Percentiles rank a stretch among this genome's conserved stretches.
These are phyloP conservation scores for Diploptera punctata DNA, from an alignment of 2,888 invertebrate species.

Conservation along the genomic window DNA sequence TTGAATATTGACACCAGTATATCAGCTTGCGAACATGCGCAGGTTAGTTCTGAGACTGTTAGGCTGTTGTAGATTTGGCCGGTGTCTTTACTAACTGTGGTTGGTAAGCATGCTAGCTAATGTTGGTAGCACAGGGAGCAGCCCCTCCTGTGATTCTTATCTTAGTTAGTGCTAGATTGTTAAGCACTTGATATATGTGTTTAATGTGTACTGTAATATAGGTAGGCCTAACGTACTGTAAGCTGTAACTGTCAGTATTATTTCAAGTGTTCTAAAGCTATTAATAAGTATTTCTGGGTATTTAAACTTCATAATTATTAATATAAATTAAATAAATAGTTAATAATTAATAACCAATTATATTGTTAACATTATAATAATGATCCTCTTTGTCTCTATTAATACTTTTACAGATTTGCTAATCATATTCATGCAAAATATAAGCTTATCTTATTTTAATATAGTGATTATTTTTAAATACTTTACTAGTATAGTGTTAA, in stretches of 20 bases:
- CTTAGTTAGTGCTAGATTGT: slow-evolving; percentile 36
- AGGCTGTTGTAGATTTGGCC: slow-evolving; percentile 32
- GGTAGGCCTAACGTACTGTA: too few species aligned
- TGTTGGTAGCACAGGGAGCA: slow-evolving; percentile 33
- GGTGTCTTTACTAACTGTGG: slow-evolving; percentile 36
- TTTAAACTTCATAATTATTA: too few species aligned
- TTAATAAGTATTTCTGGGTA: slow-evolving; percentile 21
- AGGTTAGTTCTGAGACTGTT: slow-evolving; percentile 30
- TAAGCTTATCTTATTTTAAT: too few species aligned
- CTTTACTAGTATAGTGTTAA: too few species aligned
- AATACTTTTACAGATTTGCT: too few species aligned
- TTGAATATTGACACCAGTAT: too few species aligned
- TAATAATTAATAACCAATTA: too few species aligned
- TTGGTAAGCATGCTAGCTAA: slow-evolving; percentile 35
- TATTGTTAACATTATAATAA: too few species aligned
- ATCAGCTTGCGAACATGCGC: slow-evolving; percentile 8
- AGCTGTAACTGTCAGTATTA: slow-evolving; percentile 16
- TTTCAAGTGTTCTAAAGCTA: slow-evolving; percentile 22
- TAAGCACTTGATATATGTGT: slow-evolving; percentile 21
- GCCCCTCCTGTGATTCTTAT: slow-evolving; percentile 32
- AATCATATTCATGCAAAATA: too few species aligned
- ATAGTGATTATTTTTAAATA: too few species aligned
- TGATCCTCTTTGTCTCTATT: too few species aligned
- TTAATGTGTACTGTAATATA: slow-evolving; percentile 9
- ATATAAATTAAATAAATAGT: too few species aligned